Evolutionary conservation across 2,113 vertebrate genomes (phyloP), one percentile per base, ranked within the genome.

Genomic region (Bubalus kerabau): DNA sequence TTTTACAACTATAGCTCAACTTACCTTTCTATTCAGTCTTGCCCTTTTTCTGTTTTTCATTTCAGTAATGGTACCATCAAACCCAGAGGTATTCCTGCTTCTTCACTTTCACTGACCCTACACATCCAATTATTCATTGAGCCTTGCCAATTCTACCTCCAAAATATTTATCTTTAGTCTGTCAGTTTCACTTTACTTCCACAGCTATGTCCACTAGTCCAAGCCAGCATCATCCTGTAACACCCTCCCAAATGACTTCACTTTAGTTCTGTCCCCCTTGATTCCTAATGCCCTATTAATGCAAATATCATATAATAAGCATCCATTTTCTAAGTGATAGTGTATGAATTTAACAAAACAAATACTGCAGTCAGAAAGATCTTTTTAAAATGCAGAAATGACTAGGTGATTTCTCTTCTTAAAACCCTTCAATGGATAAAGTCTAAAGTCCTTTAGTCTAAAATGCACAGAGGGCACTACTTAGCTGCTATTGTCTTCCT

Each of bases 291-390:
- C 57, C 74, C 17, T 50, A 54, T 76, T 19, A 92, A 76, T 62
- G 12, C 76, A 84, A 64, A 92, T 48, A 84, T 54, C 28, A 90
- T 24, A 36, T 43, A 82, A 95, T 60, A 78, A 84, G 26, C 78
- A 84, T 21, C 15, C 76, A 17, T 80, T 88, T 97, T 84, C 50
- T 86, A 88, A 46, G 26, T 88, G 32, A 86, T 21, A 81, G 11
- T n/a, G 36, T 56, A 3, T 83, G 82, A 60, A n/a, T 67, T 95
- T 95, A 90, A 97, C 36, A 48, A 85, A 92, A 89, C 32, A 96
- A 85, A 87, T n/a, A 56, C 12, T 74, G 52, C 24, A 62, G 5
- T 86, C 54, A 86, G 84, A 93, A 95, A 48, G 4, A 86, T 62
- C 7, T 89, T 92, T 96, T 60, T 1, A 71, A 94, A 90, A 76